Base-by-base conservation (phyloP, 2,888 invertebrate genomes). In the Eupelmus urozonus region DNA sequence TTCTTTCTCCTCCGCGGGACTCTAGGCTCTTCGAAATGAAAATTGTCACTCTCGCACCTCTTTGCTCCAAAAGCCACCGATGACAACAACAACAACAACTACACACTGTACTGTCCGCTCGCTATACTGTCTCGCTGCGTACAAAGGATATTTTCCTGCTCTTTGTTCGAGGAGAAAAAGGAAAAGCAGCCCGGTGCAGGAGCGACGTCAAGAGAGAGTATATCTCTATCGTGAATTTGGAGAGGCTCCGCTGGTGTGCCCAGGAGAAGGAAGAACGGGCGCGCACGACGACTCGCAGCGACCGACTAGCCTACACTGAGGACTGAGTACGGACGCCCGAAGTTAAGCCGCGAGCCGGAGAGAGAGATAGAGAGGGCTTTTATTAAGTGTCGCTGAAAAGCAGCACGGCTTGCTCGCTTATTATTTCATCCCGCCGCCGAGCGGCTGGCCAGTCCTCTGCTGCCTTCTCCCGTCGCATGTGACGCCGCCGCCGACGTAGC, bases 221-320 rank as follows among this genome's bases (percentile, higher is more conserved):
- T n/a, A n/a, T n/a, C n/a, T n/a, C n/a, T n/a, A n/a, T n/a, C n/a
- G n/a, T n/a, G n/a, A n/a, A n/a, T n/a, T n/a, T n/a, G n/a, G n/a
- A n/a, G n/a, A n/a, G n/a, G n/a, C n/a, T n/a, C n/a, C n/a, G n/a
- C n/a, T 5, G 4, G 18, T 16, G 53, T 20, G 18, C 7, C 13
- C 20, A 11, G 27, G 29, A 23, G n/a, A 18, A 18, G 20, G 40
- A 51, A 25, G 51, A 20, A 2, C 3, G 40, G 29, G 59, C 7
- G 51, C 34, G 34, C 29, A 25, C 51, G 51, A 65, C 55, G 67
- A 82, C 82, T 84, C 84, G 84, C 9, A 5, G 85, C 88, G 87
- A 86, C 89, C 89, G 89, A 88, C 89, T 89, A 89, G 89, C 87
- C 89, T 89, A 86, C 89, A 89, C 89, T 89, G 89, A 89, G 88